These are phyloP conservation scores for Montipora capitata DNA, from an alignment of 92 coral and sea anemone species.

Conservation along the genomic window DNA sequence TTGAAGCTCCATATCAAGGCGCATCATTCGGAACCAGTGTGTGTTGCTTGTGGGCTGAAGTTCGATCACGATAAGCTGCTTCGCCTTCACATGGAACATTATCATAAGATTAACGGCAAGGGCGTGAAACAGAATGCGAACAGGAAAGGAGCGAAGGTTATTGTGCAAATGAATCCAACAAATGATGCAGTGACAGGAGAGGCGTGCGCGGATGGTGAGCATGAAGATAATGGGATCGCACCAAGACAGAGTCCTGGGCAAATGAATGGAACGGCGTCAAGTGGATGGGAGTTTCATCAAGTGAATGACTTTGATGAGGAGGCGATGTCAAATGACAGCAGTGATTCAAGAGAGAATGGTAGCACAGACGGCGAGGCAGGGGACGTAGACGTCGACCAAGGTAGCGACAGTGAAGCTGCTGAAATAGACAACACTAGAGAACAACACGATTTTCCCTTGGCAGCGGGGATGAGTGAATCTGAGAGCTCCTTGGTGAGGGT, in stretches of 20 bases:
- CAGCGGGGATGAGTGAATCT: not conserved
- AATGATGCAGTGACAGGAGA: not conserved
- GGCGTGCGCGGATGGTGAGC: not conserved
- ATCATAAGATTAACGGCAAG: conserved; percentile 83
- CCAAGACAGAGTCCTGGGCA: not conserved
- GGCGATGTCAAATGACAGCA: conserved; percentile 20
- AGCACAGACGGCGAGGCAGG: conserved; percentile 24
- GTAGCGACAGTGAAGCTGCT: not conserved
- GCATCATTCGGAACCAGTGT: conserved; percentile 87
- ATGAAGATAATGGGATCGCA: not conserved
- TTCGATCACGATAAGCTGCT: conserved; percentile 92
- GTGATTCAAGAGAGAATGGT: conserved; percentile 31
- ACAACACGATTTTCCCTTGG: not conserved
- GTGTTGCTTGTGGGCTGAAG: conserved; percentile 89
- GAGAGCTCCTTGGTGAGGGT: not conserved
- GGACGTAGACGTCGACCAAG: conserved; percentile 1
- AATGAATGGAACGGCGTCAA: not conserved
- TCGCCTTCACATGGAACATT: conserved; percentile 93
- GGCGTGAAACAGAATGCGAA: conserved; percentile 36
- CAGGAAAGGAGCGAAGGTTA: conserved; percentile 2
- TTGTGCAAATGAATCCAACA: not conserved
- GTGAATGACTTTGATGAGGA: conserved; percentile 16
- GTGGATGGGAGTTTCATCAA: conserved; percentile 4
- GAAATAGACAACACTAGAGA: not conserved
- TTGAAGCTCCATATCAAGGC: conserved; percentile 78